Evolutionary conservation across 2,797 vertebrate genomes (phyloP).

Genomic region (Sorex maritimensis): DNA sequence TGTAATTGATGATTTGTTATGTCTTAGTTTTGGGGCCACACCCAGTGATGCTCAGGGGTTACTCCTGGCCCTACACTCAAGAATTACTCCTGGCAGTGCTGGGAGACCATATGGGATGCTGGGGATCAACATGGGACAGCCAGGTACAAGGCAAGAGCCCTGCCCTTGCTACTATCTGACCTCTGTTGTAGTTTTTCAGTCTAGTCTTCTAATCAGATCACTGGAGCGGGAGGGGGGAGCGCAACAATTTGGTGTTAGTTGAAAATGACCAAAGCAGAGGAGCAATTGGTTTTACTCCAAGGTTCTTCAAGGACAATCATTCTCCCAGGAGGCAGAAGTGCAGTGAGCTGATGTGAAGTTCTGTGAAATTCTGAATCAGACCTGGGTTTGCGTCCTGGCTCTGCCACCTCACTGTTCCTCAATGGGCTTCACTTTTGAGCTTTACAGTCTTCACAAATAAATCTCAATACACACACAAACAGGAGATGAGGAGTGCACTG

Average conservation of each 20-base stretch:
- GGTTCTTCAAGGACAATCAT: background rate
- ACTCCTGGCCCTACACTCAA: no score
- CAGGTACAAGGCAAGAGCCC: no score
- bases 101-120: no score
- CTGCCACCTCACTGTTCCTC: background rate
- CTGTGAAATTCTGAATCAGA: background rate
- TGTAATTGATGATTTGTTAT: constrained; percentile 3
- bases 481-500: background rate
- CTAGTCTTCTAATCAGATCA: constrained; percentile 48
- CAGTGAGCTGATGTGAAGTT: background rate
- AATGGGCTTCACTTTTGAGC: constrained; percentile 19
- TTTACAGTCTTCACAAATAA: constrained; percentile 35
- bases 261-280: constrained; percentile 20
- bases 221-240: no score
- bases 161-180: no score
- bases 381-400: background rate
- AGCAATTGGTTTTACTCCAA: constrained; percentile 32
- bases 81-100: no score
- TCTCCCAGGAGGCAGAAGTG: background rate
- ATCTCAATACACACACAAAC: background rate
- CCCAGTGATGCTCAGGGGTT: no score
- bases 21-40: background rate
- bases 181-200: no score
- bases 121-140: no score
- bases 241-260: constrained; percentile 12